A percentile compares a stretch with the other conserved stretches of the same genome.
These are phyloP conservation scores for Eristalis pertinax DNA, from an alignment of 2,888 invertebrate species.

Conservation along the genomic window DNA sequence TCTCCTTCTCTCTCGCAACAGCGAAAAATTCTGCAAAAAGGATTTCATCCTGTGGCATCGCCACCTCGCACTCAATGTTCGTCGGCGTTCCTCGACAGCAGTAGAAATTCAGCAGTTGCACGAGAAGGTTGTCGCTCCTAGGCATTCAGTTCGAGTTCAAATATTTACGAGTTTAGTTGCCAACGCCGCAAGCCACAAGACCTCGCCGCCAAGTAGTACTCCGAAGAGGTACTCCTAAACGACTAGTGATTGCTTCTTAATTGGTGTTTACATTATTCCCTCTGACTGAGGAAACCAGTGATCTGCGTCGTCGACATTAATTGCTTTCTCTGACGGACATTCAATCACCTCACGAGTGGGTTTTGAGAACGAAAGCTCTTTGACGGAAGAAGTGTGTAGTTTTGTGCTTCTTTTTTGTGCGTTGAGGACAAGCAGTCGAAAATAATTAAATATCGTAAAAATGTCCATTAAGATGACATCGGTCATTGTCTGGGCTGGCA, in stretches of 20 bases:
- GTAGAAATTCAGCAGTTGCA: constrained; percentile 61
- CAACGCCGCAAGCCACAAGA: neutral
- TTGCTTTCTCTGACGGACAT: constrained; percentile 17
- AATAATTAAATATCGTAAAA: constrained; percentile 34
- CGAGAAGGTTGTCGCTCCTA: constrained; percentile 51
- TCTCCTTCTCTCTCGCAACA: constrained; percentile 27
- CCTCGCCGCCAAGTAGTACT: neutral
- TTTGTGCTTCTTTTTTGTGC: neutral
- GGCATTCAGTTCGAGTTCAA: neutral
- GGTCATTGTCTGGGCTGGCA: constrained; percentile 68
- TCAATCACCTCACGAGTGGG: neutral
- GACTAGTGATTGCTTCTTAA: constrained; percentile 56
- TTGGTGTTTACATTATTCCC: constrained; percentile 48
- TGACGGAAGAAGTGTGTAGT: neutral
- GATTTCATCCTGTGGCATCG: constrained; percentile 25
- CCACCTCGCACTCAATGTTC: constrained; percentile 12
- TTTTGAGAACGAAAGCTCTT: neutral
- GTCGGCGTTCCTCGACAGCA: constrained; percentile 1
- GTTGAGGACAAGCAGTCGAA: neutral
- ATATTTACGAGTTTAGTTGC: constrained; percentile 48
- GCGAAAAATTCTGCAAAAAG: constrained; percentile 54
- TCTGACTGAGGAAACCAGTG: constrained; percentile 13
- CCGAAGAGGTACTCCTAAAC: constrained; percentile 25
- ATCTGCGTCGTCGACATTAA: constrained; percentile 3
- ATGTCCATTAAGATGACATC: constrained; percentile 72